These are phyloP conservation scores for Anabas testudineus DNA, from an alignment of 2,797 vertebrate species.

Conservation along the genomic window DNA sequence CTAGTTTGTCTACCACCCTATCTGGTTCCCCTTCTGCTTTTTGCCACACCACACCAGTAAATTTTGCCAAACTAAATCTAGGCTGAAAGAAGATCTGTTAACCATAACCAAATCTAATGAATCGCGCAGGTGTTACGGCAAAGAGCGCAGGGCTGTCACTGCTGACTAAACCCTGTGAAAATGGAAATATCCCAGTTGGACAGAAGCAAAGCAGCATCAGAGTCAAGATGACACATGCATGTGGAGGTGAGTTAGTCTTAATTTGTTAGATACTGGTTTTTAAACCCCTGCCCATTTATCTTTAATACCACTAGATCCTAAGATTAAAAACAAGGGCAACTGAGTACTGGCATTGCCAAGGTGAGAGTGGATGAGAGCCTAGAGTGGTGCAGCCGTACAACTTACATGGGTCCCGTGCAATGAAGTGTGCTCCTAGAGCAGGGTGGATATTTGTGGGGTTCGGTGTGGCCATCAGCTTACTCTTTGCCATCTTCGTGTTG, in stretches of 20 bases:
- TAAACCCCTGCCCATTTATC: conserved; percentile 19
- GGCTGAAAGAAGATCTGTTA: conserved; percentile 14
- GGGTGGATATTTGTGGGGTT: conserved; percentile 99
- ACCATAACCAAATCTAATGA: conserved; percentile 16
- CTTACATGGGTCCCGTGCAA: conserved; percentile 99
- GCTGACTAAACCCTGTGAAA: conserved; percentile 38
- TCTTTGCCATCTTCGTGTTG: conserved; percentile 99
- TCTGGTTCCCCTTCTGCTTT: background rate
- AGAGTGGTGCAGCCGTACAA: conserved; percentile 84
- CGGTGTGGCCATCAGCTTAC: conserved; percentile 99
- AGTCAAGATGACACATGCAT: conserved; percentile 82
- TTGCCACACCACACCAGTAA: background rate
- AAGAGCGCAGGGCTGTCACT: conserved; percentile 36
- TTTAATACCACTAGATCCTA: conserved; percentile 31
- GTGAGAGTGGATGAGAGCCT: conserved; percentile 82
- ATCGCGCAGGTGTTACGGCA: conserved; percentile 49
- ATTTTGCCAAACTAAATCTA: conserved; percentile 23
- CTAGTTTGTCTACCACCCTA: background rate
- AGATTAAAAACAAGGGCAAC: conserved; percentile 32
- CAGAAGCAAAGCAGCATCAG: conserved; percentile 66
- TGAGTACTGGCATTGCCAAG: conserved; percentile 56
- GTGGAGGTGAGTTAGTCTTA: conserved; percentile 84
- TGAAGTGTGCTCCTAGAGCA: conserved; percentile 98
- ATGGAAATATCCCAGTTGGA: conserved; percentile 45
- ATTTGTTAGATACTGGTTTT: conserved; percentile 55